phyloP scores from a whole-genome alignment of 2,888 invertebrate genomes.

The Lasioglossum figueresi region DNA sequence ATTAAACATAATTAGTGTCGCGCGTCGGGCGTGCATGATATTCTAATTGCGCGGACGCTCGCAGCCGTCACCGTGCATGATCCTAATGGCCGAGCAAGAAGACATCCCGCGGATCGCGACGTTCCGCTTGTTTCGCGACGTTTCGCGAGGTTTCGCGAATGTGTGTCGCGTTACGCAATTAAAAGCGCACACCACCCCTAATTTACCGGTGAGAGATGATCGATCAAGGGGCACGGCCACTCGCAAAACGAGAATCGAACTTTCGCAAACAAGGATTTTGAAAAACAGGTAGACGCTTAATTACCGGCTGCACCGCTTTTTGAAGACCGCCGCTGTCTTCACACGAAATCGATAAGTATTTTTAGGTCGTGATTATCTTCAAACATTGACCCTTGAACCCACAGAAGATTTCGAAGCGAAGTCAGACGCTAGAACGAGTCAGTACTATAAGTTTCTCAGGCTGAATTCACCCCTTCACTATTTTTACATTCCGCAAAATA shows the following conservation, averaged over 20 bases:
- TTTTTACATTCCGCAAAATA: too few species aligned
- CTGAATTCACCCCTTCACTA: too few species aligned
- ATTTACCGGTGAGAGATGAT: neutral
- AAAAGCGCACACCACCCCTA: neutral
- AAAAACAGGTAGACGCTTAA: neutral
- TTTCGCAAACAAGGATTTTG: neutral
- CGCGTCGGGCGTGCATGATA: conserved; percentile 56
- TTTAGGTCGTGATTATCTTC: neutral
- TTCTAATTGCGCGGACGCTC: conserved; percentile 48
- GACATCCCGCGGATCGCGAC: neutral
- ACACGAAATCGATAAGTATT: neutral
- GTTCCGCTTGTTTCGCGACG: neutral
- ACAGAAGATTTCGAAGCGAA: neutral
- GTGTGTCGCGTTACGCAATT: neutral
- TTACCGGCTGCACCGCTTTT: neutral
- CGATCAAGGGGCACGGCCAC: neutral
- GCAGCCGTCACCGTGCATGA: conserved; percentile 37
- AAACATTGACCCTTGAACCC: neutral
- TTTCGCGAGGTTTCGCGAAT: neutral
- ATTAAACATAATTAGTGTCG: conserved; percentile 68
- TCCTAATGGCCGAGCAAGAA: neutral
- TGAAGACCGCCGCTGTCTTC: neutral
- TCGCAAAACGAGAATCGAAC: neutral
- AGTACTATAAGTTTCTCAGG: too few species aligned
- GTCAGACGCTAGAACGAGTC: too few species aligned